These are phyloP conservation scores for Sinonovacula constricta DNA, from an alignment of 1,140 invertebrate species.

Conservation along the genomic window DNA sequence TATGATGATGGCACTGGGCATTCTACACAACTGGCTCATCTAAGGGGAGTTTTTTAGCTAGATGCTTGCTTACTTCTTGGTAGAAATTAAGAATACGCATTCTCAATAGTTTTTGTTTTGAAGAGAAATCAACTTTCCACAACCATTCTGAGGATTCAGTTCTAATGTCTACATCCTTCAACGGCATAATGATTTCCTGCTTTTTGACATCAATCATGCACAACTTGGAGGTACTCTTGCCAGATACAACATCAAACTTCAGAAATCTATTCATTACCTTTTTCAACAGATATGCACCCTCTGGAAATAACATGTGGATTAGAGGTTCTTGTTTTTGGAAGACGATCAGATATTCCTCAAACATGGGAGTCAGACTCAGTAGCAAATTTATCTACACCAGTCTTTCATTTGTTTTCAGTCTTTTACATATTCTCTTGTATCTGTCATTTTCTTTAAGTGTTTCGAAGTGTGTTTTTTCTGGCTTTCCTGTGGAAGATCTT, in stretches of 20 bases:
- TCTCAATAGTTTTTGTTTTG: neutral
- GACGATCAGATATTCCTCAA: neutral
- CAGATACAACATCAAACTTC: slow-evolving; percentile 3
- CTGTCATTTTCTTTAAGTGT: neutral
- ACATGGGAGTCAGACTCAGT: neutral
- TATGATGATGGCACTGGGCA: slow-evolving; percentile 16
- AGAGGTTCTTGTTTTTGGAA: slow-evolving; percentile 20
- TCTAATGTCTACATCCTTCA: neutral
- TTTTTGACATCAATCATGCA: neutral
- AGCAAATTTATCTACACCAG: neutral
- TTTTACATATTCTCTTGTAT: slow-evolving; percentile 1
- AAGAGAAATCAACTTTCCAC: neutral
- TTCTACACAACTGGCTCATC: no score
- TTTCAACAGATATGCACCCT: neutral
- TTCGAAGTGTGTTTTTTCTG: neutral
- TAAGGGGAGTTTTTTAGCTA: neutral
- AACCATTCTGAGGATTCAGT: neutral
- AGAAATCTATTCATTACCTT: no score
- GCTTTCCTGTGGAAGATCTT: neutral
- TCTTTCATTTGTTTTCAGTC: neutral
- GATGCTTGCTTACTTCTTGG: slow-evolving; percentile 9
- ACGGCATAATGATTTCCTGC: neutral
- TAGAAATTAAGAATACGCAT: neutral
- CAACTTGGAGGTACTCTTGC: neutral
- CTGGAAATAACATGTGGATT: slow-evolving; percentile 7